Evolutionary conservation across 1,140 invertebrate genomes (phyloP).

Genomic region (Dufourea novaeangliae): DNA sequence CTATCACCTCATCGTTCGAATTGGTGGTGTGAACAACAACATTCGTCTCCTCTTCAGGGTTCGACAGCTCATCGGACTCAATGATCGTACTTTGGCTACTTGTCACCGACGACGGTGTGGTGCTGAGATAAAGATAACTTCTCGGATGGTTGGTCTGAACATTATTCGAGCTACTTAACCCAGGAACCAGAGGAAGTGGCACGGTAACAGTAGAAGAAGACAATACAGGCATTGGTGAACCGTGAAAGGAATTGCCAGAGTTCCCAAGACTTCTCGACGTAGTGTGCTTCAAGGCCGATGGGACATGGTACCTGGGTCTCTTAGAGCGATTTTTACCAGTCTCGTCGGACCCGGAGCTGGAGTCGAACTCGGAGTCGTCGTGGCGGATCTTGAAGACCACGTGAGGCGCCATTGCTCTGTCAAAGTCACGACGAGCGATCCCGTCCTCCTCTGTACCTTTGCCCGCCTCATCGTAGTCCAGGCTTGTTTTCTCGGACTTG

Average conservation of each 20-base stretch:
- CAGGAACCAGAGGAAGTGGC: slow-evolving; percentile 55
- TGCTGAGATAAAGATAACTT: background rate
- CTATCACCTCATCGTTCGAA: background rate
- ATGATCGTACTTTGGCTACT: background rate
- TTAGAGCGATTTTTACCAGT: slow-evolving; percentile 17
- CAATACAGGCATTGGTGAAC: slow-evolving; percentile 18
- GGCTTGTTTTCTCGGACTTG: slow-evolving; percentile 32
- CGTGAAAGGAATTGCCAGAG: slow-evolving; percentile 61
- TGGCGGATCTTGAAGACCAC: slow-evolving; percentile 78
- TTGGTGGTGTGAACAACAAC: background rate
- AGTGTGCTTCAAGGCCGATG: slow-evolving; percentile 33
- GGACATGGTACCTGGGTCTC: slow-evolving; percentile 23
- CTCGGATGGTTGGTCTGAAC: background rate
- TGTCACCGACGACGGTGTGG: background rate
- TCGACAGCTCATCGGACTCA: background rate
- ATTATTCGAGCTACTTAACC: slow-evolving; percentile 24
- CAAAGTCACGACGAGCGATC: slow-evolving; percentile 63
- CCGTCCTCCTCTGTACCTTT: slow-evolving; percentile 31
- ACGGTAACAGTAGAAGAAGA: slow-evolving; percentile 29
- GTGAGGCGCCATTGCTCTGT: slow-evolving; percentile 74
- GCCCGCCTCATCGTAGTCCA: slow-evolving; percentile 39
- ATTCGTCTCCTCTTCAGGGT: background rate
- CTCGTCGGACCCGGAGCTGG: slow-evolving; percentile 69
- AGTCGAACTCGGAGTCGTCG: slow-evolving; percentile 77
- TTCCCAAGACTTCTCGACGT: slow-evolving; percentile 35